phyloP scores from a whole-genome alignment of 1,140 invertebrate species.

The Zaprionus inermis region DNA sequence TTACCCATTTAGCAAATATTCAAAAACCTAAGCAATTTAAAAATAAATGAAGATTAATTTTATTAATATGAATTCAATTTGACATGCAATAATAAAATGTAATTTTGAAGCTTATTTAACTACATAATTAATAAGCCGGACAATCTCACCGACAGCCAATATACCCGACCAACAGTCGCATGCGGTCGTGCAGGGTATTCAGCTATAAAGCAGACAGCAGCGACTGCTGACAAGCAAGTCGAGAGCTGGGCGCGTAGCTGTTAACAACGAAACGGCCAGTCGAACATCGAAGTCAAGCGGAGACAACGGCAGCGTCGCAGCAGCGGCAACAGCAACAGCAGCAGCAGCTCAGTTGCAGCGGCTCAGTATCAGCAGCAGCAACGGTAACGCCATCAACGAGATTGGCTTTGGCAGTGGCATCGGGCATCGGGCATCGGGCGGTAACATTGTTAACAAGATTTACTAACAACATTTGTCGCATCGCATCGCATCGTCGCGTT shows the following conservation, averaged over 20 bases:
- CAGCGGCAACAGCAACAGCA: conserved; percentile 1
- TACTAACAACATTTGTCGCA: conserved; percentile 4
- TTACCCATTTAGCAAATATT: too few relatives aligned
- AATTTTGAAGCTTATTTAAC: too few relatives aligned
- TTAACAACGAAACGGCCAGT: conserved; percentile 53
- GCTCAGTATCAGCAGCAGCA: background rate
- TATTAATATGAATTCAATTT: too few relatives aligned
- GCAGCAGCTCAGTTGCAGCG: conserved; percentile 6
- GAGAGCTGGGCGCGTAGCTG: conserved; percentile 66
- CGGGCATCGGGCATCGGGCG: background rate
- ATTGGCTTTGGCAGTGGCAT: background rate
- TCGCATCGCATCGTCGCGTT: background rate
- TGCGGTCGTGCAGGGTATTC: conserved; percentile 27
- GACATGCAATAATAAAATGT: too few relatives aligned
- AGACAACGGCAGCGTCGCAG: background rate
- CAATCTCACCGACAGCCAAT: background rate
- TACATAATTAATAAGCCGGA: too few relatives aligned
- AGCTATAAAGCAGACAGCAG: conserved; percentile 67
- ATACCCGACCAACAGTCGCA: background rate
- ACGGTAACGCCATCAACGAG: background rate
- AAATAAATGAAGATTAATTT: too few relatives aligned
- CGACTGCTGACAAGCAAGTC: conserved; percentile 57
- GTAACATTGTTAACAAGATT: conserved; percentile 13
- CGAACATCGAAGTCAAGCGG: background rate
- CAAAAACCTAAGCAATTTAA: too few relatives aligned